These are phyloP conservation scores for Adelosebastes latens DNA, from an alignment of 2,797 vertebrate species.

Conservation along the genomic window DNA sequence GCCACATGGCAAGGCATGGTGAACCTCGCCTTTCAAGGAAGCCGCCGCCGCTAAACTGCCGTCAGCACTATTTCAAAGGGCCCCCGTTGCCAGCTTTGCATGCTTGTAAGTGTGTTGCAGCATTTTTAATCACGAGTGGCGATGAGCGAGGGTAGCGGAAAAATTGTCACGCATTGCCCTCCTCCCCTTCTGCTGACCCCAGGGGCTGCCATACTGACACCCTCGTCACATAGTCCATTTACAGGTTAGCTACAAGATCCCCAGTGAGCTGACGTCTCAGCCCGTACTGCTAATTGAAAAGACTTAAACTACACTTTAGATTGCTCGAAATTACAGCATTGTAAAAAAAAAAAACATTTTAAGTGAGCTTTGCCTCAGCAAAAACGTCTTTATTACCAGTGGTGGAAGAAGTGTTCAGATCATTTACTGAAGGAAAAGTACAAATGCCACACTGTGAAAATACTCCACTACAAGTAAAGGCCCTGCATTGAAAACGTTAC, in stretches of 20 bases:
- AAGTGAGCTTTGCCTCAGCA: not conserved
- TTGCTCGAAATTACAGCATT: slow-evolving; percentile 1
- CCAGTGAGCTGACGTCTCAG: slow-evolving; percentile 36
- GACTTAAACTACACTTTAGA: slow-evolving; percentile 18
- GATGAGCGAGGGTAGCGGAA: slow-evolving; percentile 76
- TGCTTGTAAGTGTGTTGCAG: slow-evolving; percentile 76
- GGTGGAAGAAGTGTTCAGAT: too few species aligned
- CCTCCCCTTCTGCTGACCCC: slow-evolving; percentile 63
- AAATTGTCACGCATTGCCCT: slow-evolving; percentile 66
- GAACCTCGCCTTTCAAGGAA: slow-evolving; percentile 86
- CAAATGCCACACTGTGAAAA: too few species aligned
- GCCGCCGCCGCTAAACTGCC: slow-evolving; percentile 77
- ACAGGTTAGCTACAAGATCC: slow-evolving; percentile 71
- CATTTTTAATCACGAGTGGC: slow-evolving; percentile 81
- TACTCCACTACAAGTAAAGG: too few species aligned
- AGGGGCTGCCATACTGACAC: slow-evolving; percentile 57
- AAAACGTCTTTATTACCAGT: not conserved
- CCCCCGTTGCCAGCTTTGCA: slow-evolving; percentile 73
- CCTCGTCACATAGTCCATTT: slow-evolving; percentile 63
- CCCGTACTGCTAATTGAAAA: slow-evolving; percentile 44
- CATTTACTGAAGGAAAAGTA: too few species aligned
- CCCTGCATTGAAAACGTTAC: too few species aligned
- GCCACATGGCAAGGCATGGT: slow-evolving; percentile 83
- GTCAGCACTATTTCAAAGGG: slow-evolving; percentile 86
- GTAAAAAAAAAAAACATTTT: not conserved